Conservation (phyloP, 2,797 vertebrate species). For the Sebastiscus tertius region DNA sequence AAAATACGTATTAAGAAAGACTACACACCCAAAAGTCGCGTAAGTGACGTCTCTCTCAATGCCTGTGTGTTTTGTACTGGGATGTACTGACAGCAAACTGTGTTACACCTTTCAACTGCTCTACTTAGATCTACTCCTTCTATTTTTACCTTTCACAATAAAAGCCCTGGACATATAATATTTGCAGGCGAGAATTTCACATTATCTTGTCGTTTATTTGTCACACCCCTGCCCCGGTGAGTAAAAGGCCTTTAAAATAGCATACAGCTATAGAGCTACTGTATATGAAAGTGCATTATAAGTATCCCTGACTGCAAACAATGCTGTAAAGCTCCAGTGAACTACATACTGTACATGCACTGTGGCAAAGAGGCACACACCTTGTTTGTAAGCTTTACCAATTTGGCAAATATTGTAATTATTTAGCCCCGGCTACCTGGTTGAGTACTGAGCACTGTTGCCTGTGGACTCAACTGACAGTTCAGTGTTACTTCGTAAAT, state of each 20-base stretch:
- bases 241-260: background rate
- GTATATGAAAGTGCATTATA: background rate
- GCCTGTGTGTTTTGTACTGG: too few species aligned
- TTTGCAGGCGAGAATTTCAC: too few species aligned
- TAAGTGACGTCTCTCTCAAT: too few species aligned
- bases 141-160: too few species aligned
- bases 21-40: too few species aligned
- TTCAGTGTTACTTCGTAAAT: conserved; percentile 1
- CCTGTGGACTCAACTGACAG: background rate
- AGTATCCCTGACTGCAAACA: background rate
- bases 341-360: background rate
- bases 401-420: conserved; percentile 21
- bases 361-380: background rate
- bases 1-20: too few species aligned
- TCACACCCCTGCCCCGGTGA: too few species aligned
- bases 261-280: background rate
- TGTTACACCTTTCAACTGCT: too few species aligned
- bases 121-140: too few species aligned
- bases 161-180: too few species aligned
- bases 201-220: too few species aligned
- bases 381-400: conserved; percentile 16
- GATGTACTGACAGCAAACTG: too few species aligned
- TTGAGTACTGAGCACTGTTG: conserved; percentile 18
- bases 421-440: conserved; percentile 38
- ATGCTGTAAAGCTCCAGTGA: conserved; percentile 11